Evolutionary conservation across 2,113 vertebrate genomes (phyloP).

Genomic region (Bubo bubo): DNA sequence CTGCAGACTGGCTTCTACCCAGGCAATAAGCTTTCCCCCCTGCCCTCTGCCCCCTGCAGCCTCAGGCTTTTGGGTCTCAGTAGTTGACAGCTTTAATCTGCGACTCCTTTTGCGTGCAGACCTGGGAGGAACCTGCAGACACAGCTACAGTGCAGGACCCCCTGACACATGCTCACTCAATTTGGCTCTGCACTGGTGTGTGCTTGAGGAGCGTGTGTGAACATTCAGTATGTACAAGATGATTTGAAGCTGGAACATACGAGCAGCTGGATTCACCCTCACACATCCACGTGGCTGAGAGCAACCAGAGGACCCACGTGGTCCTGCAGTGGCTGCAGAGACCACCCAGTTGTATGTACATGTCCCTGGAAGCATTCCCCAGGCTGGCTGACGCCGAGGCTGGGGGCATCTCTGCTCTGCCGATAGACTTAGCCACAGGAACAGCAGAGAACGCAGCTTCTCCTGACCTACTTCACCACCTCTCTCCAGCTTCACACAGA

Average conservation of each 20-base stretch:
- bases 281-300: background rate
- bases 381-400: background rate
- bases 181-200: background rate
- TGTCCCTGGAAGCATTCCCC: background rate
- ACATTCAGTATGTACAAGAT: conserved; percentile 62
- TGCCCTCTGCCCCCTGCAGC: background rate
- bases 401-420: conserved; percentile 30
- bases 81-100: conserved; percentile 32
- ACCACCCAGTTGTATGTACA: conserved; percentile 11
- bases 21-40: background rate
- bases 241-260: conserved; percentile 35
- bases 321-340: background rate
- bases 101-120: background rate
- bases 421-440: background rate
- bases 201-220: background rate
- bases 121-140: background rate
- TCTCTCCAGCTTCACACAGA: conserved; percentile 18
- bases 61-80: conserved; percentile 5
- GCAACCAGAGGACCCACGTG: background rate
- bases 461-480: background rate
- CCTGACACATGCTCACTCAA: background rate
- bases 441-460: conserved; percentile 24
- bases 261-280: conserved; percentile 22
- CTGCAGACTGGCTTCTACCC: background rate
- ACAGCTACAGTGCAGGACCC: background rate